Conservation (phyloP, 2,113 vertebrate genomes). For the Leptobrachium ailaonicum region DNA sequence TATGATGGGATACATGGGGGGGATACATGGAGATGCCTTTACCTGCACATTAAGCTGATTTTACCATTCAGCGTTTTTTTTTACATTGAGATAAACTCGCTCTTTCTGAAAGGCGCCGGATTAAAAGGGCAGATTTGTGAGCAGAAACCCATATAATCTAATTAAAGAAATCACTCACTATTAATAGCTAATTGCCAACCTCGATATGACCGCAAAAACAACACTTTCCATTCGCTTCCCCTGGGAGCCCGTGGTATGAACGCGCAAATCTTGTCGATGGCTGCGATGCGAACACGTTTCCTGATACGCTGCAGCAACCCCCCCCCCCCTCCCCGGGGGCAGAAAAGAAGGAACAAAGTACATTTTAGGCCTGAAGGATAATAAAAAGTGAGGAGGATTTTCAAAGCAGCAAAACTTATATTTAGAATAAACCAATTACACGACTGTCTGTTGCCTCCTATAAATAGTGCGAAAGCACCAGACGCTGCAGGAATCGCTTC, state of each 20-base stretch:
- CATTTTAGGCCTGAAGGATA: background rate
- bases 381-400: background rate
- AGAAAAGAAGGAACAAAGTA: background rate
- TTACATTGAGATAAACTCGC: background rate
- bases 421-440: slow-evolving; percentile 43
- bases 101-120: background rate
- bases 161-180: slow-evolving; percentile 43
- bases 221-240: background rate
- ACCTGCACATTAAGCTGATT: background rate
- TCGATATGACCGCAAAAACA: background rate
- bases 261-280: background rate
- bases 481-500: background rate
- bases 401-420: slow-evolving; percentile 5
- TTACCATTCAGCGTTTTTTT: no score
- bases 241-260: background rate
- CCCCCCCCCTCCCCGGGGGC: background rate
- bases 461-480: background rate
- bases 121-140: slow-evolving; percentile 5
- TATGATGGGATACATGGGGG: no score
- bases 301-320: background rate
- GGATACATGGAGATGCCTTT: no score
- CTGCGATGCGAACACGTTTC: slow-evolving; percentile 15
- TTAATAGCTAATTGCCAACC: background rate
- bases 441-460: slow-evolving; percentile 21
- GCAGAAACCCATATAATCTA: slow-evolving; percentile 20